phyloP scores from a whole-genome alignment of 2,888 invertebrate species.

The Polydrusus tereticollis region DNA sequence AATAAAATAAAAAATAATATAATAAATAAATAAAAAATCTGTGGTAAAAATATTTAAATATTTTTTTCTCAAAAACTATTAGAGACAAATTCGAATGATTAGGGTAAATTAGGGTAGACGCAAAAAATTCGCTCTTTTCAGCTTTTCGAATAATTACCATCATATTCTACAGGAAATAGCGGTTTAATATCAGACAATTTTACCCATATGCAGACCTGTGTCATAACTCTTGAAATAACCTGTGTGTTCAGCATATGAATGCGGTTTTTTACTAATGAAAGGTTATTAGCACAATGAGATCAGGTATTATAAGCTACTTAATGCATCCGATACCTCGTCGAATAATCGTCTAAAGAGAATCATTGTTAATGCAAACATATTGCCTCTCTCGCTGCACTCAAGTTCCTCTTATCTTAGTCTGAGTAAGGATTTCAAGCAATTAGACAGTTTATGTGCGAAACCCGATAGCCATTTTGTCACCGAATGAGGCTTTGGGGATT shows the following conservation, averaged over 20 bases:
- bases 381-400: constrained; percentile 23
- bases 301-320: constrained; percentile 7
- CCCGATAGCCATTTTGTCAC: constrained; percentile 27
- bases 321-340: constrained; percentile 20
- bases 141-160: no score
- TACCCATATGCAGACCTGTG: no score
- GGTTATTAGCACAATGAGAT: constrained; percentile 10
- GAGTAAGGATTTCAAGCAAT: constrained; percentile 35
- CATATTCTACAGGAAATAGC: no score
- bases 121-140: no score
- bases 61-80: no score
- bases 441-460: constrained; percentile 36
- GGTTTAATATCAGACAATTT: no score
- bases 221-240: no score
- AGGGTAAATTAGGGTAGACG: no score
- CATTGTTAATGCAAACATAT: constrained; percentile 32
- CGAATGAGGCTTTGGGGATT: constrained; percentile 14
- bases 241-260: not conserved
- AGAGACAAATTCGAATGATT: no score
- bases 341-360: constrained; percentile 28
- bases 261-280: constrained; percentile 9
- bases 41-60: no score
- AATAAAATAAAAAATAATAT: no score
- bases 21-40: no score
- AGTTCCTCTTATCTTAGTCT: constrained; percentile 25